These are phyloP conservation scores for Taurulus bubalis DNA, from an alignment of 2,113 vertebrate genomes.

Conservation along the genomic window DNA sequence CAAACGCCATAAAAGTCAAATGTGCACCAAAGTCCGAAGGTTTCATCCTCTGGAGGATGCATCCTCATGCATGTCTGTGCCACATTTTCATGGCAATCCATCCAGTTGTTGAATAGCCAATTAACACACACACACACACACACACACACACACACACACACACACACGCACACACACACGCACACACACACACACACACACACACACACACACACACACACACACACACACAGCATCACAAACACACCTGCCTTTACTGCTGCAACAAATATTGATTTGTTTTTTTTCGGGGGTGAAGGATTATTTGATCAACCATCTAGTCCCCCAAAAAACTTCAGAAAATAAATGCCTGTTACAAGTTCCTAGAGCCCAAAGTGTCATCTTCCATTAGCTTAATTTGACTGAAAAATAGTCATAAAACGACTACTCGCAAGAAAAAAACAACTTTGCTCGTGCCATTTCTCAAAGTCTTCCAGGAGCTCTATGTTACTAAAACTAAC, in stretches of 20 bases:
- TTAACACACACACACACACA: not conserved
- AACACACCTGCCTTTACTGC: not conserved
- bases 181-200: too few relatives aligned
- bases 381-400: too few relatives aligned
- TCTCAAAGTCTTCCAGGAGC: not conserved
- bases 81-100: not conserved
- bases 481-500: not conserved
- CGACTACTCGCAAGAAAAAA: not conserved
- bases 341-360: too few relatives aligned
- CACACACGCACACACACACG: too few relatives aligned
- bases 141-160: not conserved
- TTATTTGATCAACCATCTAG: not conserved
- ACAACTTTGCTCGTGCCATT: not conserved
- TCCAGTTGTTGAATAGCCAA: not conserved
- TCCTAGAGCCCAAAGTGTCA: too few relatives aligned
- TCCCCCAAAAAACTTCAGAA: not conserved
- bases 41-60: not conserved
- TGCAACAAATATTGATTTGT: not conserved
- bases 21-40: too few relatives aligned
- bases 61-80: not conserved
- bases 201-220: too few relatives aligned
- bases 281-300: not conserved
- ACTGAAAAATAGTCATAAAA: not conserved
- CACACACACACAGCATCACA: not conserved
- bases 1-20: too few relatives aligned